phyloP scores from a whole-genome alignment of 2,113 vertebrate genomes.

The Naja naja region DNA sequence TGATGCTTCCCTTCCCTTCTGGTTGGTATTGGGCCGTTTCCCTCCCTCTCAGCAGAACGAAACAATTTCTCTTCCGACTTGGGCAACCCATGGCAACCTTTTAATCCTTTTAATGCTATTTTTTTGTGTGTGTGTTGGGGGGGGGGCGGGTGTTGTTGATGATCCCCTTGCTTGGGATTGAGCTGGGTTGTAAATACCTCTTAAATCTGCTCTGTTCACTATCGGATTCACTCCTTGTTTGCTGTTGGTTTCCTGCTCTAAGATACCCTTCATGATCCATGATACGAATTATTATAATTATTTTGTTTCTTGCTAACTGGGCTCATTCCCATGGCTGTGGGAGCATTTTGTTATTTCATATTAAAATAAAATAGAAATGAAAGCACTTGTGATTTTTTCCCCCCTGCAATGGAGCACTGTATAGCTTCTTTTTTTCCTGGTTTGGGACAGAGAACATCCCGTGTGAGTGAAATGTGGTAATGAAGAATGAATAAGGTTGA shows the following conservation, averaged over 20 bases:
- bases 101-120: background rate
- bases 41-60: no score
- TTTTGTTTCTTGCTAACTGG: slow-evolving; percentile 23
- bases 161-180: background rate
- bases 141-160: background rate
- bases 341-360: slow-evolving; percentile 13
- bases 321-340: background rate
- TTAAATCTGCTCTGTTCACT: slow-evolving; percentile 23
- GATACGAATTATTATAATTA: background rate
- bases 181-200: slow-evolving; percentile 6
- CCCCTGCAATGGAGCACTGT: background rate
- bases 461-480: background rate
- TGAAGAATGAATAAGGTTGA: background rate
- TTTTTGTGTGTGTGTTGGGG: background rate
- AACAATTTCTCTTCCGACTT: background rate
- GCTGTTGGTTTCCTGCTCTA: background rate
- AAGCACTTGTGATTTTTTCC: background rate
- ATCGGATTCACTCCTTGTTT: slow-evolving; percentile 50
- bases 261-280: background rate
- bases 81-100: slow-evolving; percentile 22
- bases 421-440: background rate
- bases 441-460: no score
- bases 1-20: background rate
- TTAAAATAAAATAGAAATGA: slow-evolving; percentile 16
- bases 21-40: background rate